Evolutionary conservation across 2,113 vertebrate species (phyloP).

Genomic region (Bolborhynchus lineola): DNA sequence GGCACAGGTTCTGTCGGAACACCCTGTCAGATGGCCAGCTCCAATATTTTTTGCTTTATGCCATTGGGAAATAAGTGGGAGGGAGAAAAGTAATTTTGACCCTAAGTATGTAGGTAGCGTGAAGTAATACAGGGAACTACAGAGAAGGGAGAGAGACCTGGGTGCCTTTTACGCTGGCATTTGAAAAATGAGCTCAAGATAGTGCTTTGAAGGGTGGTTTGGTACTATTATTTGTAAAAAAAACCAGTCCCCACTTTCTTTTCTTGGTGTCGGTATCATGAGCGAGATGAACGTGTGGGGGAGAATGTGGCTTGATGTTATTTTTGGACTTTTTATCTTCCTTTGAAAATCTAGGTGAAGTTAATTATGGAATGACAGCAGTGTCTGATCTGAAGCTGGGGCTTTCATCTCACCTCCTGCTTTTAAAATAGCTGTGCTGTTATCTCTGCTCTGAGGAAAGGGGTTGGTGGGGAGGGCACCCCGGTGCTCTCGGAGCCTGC

Average conservation of each 20-base stretch:
- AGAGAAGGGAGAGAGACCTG: neutral
- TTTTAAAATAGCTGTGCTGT: conserved; percentile 47
- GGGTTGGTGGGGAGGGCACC: neutral
- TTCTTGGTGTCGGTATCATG: neutral
- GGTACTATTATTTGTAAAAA: neutral
- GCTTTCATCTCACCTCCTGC: conserved; percentile 57
- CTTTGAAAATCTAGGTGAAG: conserved; percentile 61
- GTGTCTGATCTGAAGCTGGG: neutral
- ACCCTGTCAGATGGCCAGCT: neutral
- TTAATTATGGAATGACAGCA: conserved; percentile 49
- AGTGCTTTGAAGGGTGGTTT: neutral
- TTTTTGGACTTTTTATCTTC: neutral
- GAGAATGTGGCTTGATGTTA: neutral
- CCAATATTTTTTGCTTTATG: neutral
- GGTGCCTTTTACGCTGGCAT: neutral
- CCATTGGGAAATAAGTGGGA: neutral
- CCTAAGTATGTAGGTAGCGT: neutral
- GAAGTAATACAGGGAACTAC: neutral
- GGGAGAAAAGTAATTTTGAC: neutral
- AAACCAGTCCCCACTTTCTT: neutral
- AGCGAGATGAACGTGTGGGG: neutral
- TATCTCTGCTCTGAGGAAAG: conserved; percentile 6
- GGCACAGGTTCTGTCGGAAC: neutral
- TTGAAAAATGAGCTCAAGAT: conserved; percentile 24
- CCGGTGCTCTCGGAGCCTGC: neutral